These are phyloP conservation scores for Hybos culiciformis DNA, from an alignment of 2,888 invertebrate genomes.

Conservation along the genomic window DNA sequence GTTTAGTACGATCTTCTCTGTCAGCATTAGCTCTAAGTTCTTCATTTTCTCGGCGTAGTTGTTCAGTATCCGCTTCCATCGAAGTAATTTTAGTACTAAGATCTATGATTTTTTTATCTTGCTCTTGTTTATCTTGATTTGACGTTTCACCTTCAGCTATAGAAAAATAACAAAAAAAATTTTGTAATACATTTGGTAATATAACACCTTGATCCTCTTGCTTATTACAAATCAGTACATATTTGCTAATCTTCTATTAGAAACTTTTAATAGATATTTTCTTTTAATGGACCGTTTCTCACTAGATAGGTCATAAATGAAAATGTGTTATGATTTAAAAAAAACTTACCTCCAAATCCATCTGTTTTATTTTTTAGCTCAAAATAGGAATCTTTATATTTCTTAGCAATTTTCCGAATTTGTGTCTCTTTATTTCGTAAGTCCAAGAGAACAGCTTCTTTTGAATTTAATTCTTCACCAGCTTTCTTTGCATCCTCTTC, in stretches of 20 bases:
- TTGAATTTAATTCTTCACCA: slow-evolving; percentile 49
- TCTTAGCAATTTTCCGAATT: slow-evolving; percentile 79
- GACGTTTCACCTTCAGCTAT: slow-evolving; percentile 7
- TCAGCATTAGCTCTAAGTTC: slow-evolving; percentile 52
- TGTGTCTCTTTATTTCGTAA: slow-evolving; percentile 56
- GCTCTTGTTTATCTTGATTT: slow-evolving; percentile 13
- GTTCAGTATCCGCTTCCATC: slow-evolving; percentile 40
- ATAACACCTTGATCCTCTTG: no score
- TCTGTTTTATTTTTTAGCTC: slow-evolving; percentile 57
- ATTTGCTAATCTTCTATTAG: no score
- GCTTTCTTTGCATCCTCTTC: slow-evolving; percentile 48
- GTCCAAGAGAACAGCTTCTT: slow-evolving; percentile 53
- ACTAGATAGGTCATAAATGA: no score
- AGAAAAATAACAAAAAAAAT: no score
- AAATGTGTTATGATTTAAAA: no score
- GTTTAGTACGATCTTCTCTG: slow-evolving; percentile 51
- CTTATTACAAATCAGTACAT: no score
- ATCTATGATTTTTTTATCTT: slow-evolving; percentile 26
- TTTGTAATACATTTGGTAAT: no score
- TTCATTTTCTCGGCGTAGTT: slow-evolving; percentile 47
- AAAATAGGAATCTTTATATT: slow-evolving; percentile 77
- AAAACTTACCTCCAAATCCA: slow-evolving; percentile 42
- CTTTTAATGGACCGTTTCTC: no score
- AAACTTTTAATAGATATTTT: no score
- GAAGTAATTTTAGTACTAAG: slow-evolving; percentile 35